phyloP scores from a whole-genome alignment of 2,888 invertebrate genomes.

The Seira musarum region DNA sequence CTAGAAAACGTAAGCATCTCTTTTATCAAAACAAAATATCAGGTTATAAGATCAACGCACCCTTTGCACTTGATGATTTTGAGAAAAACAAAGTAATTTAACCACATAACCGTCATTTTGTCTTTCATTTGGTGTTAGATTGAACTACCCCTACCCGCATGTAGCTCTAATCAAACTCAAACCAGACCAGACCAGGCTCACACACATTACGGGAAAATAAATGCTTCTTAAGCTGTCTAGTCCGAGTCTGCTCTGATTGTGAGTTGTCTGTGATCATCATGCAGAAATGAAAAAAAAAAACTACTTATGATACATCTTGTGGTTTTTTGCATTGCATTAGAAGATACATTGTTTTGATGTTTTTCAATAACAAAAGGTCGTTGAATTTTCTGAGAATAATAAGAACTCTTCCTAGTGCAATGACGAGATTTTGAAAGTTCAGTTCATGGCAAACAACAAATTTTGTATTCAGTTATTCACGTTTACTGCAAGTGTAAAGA shows the following conservation, averaged over 20 bases:
- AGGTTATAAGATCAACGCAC: background rate
- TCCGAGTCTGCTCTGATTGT: background rate
- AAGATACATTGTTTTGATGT: conserved; percentile 56
- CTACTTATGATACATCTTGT: background rate
- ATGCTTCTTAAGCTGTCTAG: no score
- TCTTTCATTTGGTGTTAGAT: no score
- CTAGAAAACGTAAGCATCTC: no score
- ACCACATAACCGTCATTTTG: no score
- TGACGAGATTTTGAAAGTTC: conserved; percentile 26
- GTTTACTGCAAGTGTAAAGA: background rate
- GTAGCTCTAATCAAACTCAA: no score
- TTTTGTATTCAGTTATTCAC: background rate
- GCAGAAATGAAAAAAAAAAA: background rate
- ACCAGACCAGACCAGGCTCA: no score
- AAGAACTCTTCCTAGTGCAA: conserved; percentile 3
- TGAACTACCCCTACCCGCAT: no score
- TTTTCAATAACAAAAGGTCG: conserved; percentile 51
- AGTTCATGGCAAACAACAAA: conserved; percentile 22
- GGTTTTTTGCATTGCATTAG: conserved; percentile 6
- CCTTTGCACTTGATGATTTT: background rate
- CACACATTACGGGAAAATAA: no score
- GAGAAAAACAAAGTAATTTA: background rate
- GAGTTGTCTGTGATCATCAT: background rate
- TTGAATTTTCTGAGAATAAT: conserved; percentile 38
- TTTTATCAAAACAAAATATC: background rate